Evolutionary conservation across 2,113 vertebrate species (phyloP).

Genomic region (Toxotes jaculatrix): DNA sequence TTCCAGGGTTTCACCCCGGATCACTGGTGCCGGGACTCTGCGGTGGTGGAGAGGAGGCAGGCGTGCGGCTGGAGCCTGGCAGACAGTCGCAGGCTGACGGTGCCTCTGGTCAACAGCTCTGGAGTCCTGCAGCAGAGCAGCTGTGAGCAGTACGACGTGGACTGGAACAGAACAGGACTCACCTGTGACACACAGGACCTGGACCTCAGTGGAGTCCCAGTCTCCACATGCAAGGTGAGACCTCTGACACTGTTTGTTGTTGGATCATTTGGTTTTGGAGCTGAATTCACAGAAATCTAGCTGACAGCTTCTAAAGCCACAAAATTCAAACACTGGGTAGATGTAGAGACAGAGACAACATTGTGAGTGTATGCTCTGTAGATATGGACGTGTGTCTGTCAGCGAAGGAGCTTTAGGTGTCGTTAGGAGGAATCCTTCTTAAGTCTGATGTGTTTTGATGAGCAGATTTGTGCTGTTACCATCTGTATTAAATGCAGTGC

Average conservation of each 20-base stretch:
- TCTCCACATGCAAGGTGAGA: conserved; percentile 56
- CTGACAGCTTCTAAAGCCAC: no score
- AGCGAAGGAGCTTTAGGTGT: not conserved
- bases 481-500: not conserved
- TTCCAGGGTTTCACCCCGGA: conserved; percentile 87
- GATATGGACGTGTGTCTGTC: no score
- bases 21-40: conserved; percentile 89
- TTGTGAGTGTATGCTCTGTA: no score
- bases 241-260: not conserved
- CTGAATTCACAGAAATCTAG: no score
- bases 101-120: conserved; percentile 63
- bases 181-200: conserved; percentile 74
- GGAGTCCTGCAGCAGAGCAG: conserved; percentile 56
- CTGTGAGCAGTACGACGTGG: conserved; percentile 83
- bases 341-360: no score
- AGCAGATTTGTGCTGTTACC: not conserved
- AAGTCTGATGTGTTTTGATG: not conserved
- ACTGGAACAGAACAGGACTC: conserved; percentile 82
- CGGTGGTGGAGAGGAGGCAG: conserved; percentile 79
- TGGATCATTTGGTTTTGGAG: not conserved
- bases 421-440: not conserved
- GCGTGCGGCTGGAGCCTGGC: conserved; percentile 86
- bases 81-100: conserved; percentile 82
- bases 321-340: no score
- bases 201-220: conserved; percentile 38